phyloP scores from a whole-genome alignment of 1,140 invertebrate genomes.

The Euura saliciscinereae region DNA sequence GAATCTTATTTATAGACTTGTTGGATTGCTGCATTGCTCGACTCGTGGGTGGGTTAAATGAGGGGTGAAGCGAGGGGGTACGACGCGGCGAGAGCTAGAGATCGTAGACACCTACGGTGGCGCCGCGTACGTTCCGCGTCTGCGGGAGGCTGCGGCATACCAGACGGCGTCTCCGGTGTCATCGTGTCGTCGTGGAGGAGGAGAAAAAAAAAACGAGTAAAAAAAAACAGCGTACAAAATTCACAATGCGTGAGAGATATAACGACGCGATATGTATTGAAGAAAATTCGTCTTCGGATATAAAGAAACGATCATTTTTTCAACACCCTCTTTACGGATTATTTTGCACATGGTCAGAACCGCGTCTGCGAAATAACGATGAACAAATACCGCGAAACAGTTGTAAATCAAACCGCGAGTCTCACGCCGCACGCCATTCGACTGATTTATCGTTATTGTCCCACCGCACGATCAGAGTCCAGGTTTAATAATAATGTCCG shows the following conservation, averaged over 20 bases:
- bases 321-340: too few relatives aligned
- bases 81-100: not conserved
- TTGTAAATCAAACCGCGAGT: too few relatives aligned
- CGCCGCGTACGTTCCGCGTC: not conserved
- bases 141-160: constrained; percentile 1
- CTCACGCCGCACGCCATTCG: not conserved
- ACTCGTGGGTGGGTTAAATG: not conserved
- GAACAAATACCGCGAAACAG: too few relatives aligned
- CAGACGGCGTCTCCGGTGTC: not conserved
- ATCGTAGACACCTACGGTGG: constrained; percentile 6
- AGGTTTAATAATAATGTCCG: not conserved
- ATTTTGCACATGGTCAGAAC: too few relatives aligned
- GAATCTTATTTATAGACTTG: constrained; percentile 7
- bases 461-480: not conserved
- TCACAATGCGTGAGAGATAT: not conserved
- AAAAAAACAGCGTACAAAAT: not conserved
- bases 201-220: not conserved
- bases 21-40: not conserved
- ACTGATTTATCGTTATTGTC: constrained; percentile 2
- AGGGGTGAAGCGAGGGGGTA: not conserved
- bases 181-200: not conserved
- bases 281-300: too few relatives aligned
- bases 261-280: not conserved
- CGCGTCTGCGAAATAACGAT: too few relatives aligned
- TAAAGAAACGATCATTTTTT: too few relatives aligned